Percentiles rank a stretch among this genome's conserved stretches.
Evolutionary conservation across 2,888 invertebrate species (phyloP).

Genomic region (Rhorus exstirpatorius): DNA sequence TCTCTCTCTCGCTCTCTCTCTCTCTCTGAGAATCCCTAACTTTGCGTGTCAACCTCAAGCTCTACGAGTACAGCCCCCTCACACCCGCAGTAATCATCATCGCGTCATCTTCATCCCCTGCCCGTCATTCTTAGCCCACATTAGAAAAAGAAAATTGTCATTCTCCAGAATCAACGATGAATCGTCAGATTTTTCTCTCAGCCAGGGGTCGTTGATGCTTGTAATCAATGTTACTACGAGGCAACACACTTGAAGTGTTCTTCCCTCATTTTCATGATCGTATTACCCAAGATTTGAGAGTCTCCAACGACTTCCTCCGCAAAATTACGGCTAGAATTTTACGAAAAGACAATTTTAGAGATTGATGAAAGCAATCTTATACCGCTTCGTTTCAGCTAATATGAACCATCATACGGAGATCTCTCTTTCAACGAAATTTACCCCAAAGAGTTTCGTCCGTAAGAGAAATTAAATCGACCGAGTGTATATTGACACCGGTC

Average conservation of each 20-base stretch:
- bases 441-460: not conserved
- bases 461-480: constrained; percentile 21
- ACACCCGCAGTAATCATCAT: constrained; percentile 59
- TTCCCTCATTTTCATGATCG: not conserved
- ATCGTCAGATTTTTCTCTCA: not conserved
- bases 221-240: not conserved
- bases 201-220: not conserved
- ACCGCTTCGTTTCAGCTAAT: not conserved
- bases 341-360: not conserved
- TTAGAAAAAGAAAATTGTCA: constrained; percentile 31
- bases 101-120: constrained; percentile 55
- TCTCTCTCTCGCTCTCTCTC: constrained; percentile 58
- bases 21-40: constrained; percentile 36
- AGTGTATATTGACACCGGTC: constrained; percentile 38
- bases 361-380: not conserved
- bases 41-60: constrained; percentile 60
- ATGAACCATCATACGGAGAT: not conserved
- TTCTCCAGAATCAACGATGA: constrained; percentile 9
- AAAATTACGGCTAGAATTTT: not conserved
- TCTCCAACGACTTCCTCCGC: not conserved
- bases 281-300: not conserved
- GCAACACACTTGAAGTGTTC: not conserved
- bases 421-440: constrained; percentile 8
- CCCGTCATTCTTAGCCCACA: constrained; percentile 58
- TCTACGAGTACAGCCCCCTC: constrained; percentile 32